These are phyloP conservation scores for Philereme vetulata DNA, from an alignment of 2,888 invertebrate species.

Conservation along the genomic window DNA sequence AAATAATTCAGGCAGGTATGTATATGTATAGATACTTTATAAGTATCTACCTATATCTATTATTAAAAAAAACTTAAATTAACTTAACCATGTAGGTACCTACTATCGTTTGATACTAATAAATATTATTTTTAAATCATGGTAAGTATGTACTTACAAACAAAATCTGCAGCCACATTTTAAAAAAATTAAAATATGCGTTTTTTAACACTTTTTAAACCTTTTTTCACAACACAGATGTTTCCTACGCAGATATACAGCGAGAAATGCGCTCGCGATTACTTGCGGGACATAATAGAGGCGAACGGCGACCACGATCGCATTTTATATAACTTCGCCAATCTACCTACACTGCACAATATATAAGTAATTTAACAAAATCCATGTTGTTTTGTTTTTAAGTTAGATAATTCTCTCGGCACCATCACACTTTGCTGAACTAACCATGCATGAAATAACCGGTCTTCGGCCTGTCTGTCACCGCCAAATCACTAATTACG, in stretches of 20 bases:
- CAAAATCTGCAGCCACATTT: constrained; percentile 57
- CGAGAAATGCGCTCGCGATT: constrained; percentile 61
- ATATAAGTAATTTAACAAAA: constrained; percentile 63
- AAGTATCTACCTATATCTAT: no score
- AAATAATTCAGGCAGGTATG: no score
- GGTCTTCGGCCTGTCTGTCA: constrained; percentile 41
- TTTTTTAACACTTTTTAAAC: constrained; percentile 44
- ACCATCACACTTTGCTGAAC: constrained; percentile 57
- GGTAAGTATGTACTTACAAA: constrained; percentile 33
- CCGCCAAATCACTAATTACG: constrained; percentile 24
- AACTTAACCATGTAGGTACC: no score
- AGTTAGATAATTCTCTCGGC: constrained; percentile 70
- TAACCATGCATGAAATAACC: constrained; percentile 62
- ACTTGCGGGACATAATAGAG: constrained; percentile 62
- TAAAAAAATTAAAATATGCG: constrained; percentile 32
- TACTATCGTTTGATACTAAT: no score
- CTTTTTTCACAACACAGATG: constrained; percentile 46
- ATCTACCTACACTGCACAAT: constrained; percentile 57
- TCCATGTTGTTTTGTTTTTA: constrained; percentile 66
- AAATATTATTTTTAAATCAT: no score
- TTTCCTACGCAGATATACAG: constrained; percentile 49
- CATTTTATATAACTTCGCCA: constrained; percentile 75
- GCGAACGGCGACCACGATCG: constrained; percentile 60
- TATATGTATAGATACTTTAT: no score
- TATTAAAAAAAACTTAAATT: no score